Conservation (phyloP, 2,888 invertebrate species). For the Polyploca ridens region DNA sequence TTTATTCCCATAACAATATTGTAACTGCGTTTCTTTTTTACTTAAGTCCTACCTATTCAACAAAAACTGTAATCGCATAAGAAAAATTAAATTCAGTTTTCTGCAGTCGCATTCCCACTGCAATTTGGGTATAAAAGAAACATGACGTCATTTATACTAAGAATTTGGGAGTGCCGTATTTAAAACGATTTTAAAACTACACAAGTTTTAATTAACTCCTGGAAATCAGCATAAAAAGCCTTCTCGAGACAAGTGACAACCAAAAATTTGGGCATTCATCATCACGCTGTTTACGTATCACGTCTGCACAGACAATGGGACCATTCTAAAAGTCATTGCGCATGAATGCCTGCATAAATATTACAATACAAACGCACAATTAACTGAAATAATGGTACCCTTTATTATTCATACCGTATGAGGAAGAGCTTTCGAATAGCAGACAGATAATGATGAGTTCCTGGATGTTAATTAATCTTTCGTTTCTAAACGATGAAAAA, state of each 20-base stretch:
- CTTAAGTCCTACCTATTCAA: too few species aligned
- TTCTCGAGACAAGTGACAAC: not conserved
- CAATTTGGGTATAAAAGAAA: not conserved
- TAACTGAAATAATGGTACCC: constrained; percentile 24
- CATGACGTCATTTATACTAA: not conserved
- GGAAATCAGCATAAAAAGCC: not conserved
- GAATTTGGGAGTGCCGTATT: not conserved
- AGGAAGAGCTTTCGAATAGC: constrained; percentile 19
- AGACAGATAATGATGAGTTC: constrained; percentile 19
- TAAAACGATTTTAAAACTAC: not conserved
- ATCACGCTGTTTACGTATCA: not conserved
- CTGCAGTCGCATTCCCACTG: too few species aligned
- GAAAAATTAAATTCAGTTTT: too few species aligned
- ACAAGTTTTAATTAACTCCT: not conserved
- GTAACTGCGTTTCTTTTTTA: too few species aligned
- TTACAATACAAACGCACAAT: constrained; percentile 24
- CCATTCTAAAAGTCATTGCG: constrained; percentile 27
- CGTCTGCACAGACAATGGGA: constrained; percentile 24
- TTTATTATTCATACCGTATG: constrained; percentile 23
- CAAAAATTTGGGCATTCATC: not conserved
- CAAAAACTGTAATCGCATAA: too few species aligned
- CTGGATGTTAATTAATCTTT: constrained; percentile 5
- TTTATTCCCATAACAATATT: not conserved
- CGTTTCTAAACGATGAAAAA: not conserved
- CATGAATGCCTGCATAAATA: constrained; percentile 24